Evolutionary conservation across 2,797 vertebrate species (phyloP).

Genomic region (Hypotaenidia philippensis): DNA sequence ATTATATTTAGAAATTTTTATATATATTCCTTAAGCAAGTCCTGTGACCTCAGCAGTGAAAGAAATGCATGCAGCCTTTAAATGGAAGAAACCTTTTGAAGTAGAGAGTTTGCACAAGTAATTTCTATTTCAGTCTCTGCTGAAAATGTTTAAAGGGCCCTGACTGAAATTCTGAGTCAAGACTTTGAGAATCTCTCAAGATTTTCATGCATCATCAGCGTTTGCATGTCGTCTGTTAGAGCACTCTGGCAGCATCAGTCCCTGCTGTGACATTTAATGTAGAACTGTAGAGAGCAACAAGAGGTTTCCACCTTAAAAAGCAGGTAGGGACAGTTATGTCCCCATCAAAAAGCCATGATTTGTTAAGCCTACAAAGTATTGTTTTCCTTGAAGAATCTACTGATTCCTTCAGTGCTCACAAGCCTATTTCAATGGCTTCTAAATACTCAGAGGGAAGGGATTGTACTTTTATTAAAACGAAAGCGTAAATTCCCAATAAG

Average conservation of each 20-base stretch:
- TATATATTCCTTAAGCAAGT: neutral
- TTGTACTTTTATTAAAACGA: neutral
- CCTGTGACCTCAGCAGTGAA: neutral
- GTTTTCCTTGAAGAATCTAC: neutral
- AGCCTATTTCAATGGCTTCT: neutral
- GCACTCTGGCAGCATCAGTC: neutral
- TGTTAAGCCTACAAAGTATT: neutral
- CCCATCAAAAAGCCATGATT: neutral
- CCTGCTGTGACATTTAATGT: neutral
- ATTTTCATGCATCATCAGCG: neutral
- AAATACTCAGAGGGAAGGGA: fast-evolving
- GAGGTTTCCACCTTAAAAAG: neutral
- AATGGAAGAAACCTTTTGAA: neutral
- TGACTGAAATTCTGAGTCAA: neutral
- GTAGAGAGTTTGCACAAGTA: neutral
- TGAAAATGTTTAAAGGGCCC: neutral
- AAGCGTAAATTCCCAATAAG: neutral
- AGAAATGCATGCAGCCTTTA: neutral
- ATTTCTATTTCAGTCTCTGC: neutral
- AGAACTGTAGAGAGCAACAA: neutral
- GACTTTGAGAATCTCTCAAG: neutral
- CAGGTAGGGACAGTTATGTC: neutral
- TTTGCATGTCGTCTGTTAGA: neutral
- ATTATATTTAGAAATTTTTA: neutral
- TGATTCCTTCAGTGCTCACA: neutral